Conservation (phyloP, 2,888 invertebrate species). For the Noctuana brunneofusca region DNA sequence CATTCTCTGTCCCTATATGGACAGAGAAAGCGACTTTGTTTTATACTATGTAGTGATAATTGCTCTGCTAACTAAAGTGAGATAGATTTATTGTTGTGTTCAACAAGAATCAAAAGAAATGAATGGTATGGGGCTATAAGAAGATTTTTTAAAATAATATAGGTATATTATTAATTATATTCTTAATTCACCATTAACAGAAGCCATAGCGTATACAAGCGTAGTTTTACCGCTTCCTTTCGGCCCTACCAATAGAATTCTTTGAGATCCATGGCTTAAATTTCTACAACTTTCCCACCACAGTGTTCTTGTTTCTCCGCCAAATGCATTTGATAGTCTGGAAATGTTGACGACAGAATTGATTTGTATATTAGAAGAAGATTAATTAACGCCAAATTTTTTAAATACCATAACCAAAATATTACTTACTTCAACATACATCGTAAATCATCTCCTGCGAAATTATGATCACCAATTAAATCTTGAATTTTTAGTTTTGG, state of each 20-base stretch:
- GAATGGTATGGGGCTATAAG: too few species aligned
- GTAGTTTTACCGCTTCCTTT: conserved; percentile 55
- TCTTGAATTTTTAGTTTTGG: conserved; percentile 53
- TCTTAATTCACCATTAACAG: conserved; percentile 51
- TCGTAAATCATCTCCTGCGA: conserved; percentile 61
- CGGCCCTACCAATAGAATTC: conserved; percentile 60
- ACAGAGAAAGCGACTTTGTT: too few species aligned
- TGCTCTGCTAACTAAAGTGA: too few species aligned
- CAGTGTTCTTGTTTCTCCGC: conserved; percentile 55
- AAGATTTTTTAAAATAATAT: too few species aligned
- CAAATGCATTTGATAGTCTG: conserved; percentile 51
- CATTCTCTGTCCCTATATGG: too few species aligned
- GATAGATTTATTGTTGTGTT: too few species aligned
- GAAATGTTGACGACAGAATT: neutral
- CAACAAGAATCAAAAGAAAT: too few species aligned
- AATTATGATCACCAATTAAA: conserved; percentile 65
- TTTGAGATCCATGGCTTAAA: conserved; percentile 48
- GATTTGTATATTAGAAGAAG: neutral
- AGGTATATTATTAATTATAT: too few species aligned
- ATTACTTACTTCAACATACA: conserved; percentile 53
- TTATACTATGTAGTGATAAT: too few species aligned
- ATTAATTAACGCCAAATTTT: neutral
- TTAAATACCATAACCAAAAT: neutral
- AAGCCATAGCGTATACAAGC: conserved; percentile 57
- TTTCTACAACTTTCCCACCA: conserved; percentile 68